phyloP scores from a whole-genome alignment of 2,888 invertebrate genomes.

The Atherix ibis region DNA sequence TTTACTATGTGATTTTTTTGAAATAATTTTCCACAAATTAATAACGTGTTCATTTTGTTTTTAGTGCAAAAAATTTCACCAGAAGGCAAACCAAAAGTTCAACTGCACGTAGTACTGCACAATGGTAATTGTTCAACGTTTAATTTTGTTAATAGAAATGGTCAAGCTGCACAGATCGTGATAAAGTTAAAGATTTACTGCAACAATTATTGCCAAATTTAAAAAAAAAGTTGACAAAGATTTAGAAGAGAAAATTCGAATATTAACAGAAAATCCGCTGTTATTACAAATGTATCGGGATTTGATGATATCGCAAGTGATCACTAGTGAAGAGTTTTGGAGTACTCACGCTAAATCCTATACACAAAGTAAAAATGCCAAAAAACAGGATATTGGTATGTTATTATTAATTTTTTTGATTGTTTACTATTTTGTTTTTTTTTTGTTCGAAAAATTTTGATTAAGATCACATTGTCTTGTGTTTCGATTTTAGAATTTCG shows the following conservation, averaged over 20 bases:
- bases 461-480: neutral
- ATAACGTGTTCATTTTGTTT: slow-evolving; percentile 17
- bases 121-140: slow-evolving; percentile 91
- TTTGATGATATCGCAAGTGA: slow-evolving; percentile 88
- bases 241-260: slow-evolving; percentile 76
- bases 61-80: slow-evolving; percentile 93
- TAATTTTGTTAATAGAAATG: slow-evolving; percentile 85
- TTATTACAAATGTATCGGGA: slow-evolving; percentile 91
- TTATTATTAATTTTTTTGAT: too few species aligned
- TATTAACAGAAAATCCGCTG: slow-evolving; percentile 78
- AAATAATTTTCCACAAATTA: neutral
- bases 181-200: slow-evolving; percentile 81
- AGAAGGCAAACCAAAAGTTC: slow-evolving; percentile 93
- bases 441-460: neutral
- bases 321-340: slow-evolving; percentile 98
- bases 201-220: slow-evolving; percentile 87
- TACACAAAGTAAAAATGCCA: slow-evolving; percentile 51
- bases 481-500: neutral
- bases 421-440: neutral
- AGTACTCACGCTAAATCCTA: slow-evolving; percentile 69
- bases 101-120: slow-evolving; percentile 89
- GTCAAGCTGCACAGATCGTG: slow-evolving; percentile 73
- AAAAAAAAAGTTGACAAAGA: slow-evolving; percentile 81
- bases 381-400: slow-evolving; percentile 71
- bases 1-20: neutral